These are phyloP conservation scores for Lycocorax pyrrhopterus DNA, from an alignment of 2,113 vertebrate genomes.

Conservation along the genomic window DNA sequence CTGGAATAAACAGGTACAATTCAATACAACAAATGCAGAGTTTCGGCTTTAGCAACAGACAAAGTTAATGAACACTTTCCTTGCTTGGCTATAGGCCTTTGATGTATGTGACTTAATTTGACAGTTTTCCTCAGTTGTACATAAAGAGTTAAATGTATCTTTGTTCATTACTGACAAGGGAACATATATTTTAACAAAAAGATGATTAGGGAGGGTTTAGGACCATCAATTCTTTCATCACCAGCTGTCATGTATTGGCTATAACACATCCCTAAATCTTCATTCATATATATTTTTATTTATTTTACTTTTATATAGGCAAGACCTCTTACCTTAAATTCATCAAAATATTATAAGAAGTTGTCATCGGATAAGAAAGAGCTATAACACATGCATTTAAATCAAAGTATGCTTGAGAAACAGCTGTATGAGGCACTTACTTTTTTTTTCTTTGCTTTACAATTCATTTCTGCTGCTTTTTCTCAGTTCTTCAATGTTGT, in stretches of 20 bases:
- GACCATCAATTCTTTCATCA: background rate
- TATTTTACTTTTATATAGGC: background rate
- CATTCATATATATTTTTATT: background rate
- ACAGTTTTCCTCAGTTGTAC: background rate
- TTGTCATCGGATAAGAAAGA: background rate
- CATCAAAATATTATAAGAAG: background rate
- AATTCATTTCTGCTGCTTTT: background rate
- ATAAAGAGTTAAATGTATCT: background rate
- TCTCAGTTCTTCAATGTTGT: background rate
- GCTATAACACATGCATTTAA: background rate
- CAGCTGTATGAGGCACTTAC: background rate
- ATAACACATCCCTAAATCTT: background rate
- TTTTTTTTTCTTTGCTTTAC: background rate
- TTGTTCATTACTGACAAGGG: background rate
- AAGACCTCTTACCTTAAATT: background rate
- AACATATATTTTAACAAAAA: background rate
- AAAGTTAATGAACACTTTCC: background rate
- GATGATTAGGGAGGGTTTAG: background rate
- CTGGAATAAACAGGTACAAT: background rate
- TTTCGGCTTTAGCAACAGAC: background rate
- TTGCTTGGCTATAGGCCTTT: background rate
- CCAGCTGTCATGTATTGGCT: background rate
- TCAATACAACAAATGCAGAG: background rate
- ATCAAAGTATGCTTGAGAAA: background rate
- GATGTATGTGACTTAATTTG: background rate